These are phyloP conservation scores for Pseudorectes ferrugineus DNA, from an alignment of 2,113 vertebrate species.

Conservation along the genomic window DNA sequence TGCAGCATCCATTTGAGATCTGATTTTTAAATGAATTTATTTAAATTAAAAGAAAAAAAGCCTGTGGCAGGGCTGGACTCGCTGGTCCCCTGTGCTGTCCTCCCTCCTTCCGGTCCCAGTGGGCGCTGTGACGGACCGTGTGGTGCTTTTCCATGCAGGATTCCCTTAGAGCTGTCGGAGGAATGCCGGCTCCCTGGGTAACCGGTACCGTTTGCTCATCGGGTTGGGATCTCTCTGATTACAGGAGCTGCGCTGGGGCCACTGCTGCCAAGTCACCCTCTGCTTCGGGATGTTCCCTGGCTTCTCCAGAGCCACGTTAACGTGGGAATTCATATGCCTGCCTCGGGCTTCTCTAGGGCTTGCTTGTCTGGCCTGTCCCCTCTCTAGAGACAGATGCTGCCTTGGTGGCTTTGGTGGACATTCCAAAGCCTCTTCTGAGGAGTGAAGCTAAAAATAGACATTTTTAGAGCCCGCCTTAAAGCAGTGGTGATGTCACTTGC, in stretches of 20 bases:
- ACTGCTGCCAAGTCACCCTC: neutral
- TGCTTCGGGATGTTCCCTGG: neutral
- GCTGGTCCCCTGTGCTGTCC: neutral
- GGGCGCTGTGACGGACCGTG: accelerated
- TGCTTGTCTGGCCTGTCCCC: neutral
- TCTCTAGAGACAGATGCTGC: neutral
- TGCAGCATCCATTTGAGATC: neutral
- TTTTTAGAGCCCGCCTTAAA: neutral
- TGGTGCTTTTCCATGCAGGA: neutral
- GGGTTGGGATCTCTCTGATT: neutral
- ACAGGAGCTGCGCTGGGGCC: neutral
- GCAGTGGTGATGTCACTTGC: neutral
- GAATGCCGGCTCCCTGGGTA: neutral
- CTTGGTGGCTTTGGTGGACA: neutral
- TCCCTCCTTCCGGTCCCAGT: neutral
- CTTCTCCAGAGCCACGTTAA: neutral
- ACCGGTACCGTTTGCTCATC: neutral
- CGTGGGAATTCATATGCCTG: neutral
- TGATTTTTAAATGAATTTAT: neutral
- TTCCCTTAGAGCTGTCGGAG: neutral
- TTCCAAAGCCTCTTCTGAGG: neutral
- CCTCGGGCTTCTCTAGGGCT: neutral
- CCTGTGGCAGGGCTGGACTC: neutral
- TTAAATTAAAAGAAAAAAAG: neutral
- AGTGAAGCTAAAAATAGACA: neutral